Percentiles rank a stretch among this genome's conserved stretches.
Evolutionary conservation across 2,888 invertebrate genomes (phyloP).

Genomic region (Meteorus colon): DNA sequence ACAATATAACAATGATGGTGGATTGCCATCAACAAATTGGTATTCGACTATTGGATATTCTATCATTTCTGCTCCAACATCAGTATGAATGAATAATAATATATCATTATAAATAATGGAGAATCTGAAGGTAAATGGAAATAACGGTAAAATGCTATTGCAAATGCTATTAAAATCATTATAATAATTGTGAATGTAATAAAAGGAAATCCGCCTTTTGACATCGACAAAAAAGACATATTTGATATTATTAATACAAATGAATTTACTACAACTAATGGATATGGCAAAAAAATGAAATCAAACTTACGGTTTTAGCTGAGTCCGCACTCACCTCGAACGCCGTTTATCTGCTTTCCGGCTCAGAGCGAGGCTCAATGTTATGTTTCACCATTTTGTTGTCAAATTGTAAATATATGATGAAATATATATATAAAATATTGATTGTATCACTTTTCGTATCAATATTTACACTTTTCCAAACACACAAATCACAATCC

Average conservation of each 20-base stretch:
- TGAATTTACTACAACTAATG: conserved; percentile 64
- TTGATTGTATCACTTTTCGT: neutral
- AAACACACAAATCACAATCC: too few species aligned
- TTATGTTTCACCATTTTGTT: conserved; percentile 66
- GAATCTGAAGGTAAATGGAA: conserved; percentile 56
- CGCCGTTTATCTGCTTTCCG: conserved; percentile 52
- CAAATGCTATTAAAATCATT: conserved; percentile 56
- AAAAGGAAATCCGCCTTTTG: conserved; percentile 53
- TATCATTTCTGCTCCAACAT: neutral
- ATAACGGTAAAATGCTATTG: conserved; percentile 32
- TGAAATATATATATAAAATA: conserved; percentile 61
- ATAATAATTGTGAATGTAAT: conserved; percentile 57
- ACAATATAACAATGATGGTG: neutral
- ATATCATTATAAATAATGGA: conserved; percentile 27
- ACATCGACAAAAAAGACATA: conserved; percentile 46
- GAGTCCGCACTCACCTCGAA: conserved; percentile 57
- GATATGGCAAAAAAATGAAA: conserved; percentile 56
- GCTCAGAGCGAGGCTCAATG: conserved; percentile 60
- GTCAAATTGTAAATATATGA: conserved; percentile 71
- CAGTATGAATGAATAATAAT: conserved; percentile 21
- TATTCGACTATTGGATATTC: neutral
- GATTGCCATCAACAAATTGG: neutral
- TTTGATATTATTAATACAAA: conserved; percentile 52
- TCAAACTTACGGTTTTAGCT: conserved; percentile 58
- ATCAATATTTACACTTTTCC: too few species aligned